Conservation (phyloP, 2,888 invertebrate genomes). For the Macrophya alboannulata region DNA sequence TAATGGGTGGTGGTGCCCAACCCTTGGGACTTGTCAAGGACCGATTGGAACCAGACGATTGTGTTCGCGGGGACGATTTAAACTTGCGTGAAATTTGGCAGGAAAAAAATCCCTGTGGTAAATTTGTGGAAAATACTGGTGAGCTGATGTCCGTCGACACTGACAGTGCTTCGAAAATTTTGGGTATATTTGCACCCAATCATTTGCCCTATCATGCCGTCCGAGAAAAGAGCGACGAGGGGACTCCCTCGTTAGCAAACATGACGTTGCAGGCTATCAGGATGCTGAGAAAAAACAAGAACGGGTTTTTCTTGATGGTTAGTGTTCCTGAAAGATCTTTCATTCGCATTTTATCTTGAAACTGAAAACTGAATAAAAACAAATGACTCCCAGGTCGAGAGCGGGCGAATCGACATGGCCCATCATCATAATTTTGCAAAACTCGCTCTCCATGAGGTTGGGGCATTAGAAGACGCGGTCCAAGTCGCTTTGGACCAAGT, state of each 20-base stretch:
- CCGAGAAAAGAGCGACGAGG: slow-evolving; percentile 75
- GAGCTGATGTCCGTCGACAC: slow-evolving; percentile 79
- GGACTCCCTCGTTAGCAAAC: slow-evolving; percentile 82
- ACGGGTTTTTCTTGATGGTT: slow-evolving; percentile 83
- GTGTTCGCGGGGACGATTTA: slow-evolving; percentile 81
- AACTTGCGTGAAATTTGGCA: slow-evolving; percentile 84
- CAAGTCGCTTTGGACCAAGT: slow-evolving; percentile 81
- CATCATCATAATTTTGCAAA: slow-evolving; percentile 85
- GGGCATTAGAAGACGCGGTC: slow-evolving; percentile 85
- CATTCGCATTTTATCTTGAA: not conserved
- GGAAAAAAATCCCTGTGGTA: slow-evolving; percentile 75
- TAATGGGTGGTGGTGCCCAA: slow-evolving; percentile 85
- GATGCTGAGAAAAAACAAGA: slow-evolving; percentile 79
- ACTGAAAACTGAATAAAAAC: not conserved
- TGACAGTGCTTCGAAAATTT: slow-evolving; percentile 78
- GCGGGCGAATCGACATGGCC: slow-evolving; percentile 85
- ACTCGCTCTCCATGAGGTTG: slow-evolving; percentile 84
- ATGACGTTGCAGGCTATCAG: slow-evolving; percentile 84
- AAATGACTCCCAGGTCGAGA: slow-evolving; percentile 80
- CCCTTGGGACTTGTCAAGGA: slow-evolving; percentile 77
- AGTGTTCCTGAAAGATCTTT: slow-evolving; percentile 54
- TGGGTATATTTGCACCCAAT: slow-evolving; percentile 83
- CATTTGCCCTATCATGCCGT: slow-evolving; percentile 83
- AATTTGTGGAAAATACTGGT: slow-evolving; percentile 77
- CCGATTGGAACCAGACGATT: slow-evolving; percentile 75